These are phyloP conservation scores for Pleuronectes platessa DNA, from an alignment of 2,113 vertebrate genomes.

Conservation along the genomic window DNA sequence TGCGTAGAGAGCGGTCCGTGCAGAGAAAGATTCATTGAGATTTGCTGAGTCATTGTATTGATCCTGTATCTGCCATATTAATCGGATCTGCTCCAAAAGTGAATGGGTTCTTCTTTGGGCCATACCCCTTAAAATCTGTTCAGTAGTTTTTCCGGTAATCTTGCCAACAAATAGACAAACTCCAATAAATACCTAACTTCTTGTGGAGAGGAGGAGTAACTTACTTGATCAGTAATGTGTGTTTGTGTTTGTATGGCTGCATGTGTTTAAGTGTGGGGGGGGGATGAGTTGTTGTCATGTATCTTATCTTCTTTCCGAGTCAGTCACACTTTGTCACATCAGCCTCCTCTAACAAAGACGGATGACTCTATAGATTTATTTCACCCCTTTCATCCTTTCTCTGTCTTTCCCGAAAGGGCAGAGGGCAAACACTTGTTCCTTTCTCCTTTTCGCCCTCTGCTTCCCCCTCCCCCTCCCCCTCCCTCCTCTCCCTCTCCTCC, in stretches of 20 bases:
- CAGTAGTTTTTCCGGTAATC: too few species aligned
- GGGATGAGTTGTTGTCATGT: neutral
- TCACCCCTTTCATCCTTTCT: neutral
- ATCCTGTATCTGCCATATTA: too few species aligned
- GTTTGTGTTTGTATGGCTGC: neutral
- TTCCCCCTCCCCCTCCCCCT: neutral
- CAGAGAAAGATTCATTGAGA: too few species aligned
- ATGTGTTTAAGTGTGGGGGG: neutral
- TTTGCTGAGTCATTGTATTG: too few species aligned
- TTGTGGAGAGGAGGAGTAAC: too few species aligned
- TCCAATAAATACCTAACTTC: too few species aligned
- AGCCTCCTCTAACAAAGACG: constrained; percentile 49
- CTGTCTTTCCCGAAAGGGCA: constrained; percentile 27
- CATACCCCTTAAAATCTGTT: too few species aligned
- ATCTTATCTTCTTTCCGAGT: constrained; percentile 24
- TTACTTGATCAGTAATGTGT: neutral
- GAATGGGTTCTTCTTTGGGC: too few species aligned
- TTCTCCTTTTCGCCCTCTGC: neutral
- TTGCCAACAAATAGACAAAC: neutral
- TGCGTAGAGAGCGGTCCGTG: neutral
- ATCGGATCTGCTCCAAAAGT: too few species aligned
- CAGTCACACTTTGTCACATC: constrained; percentile 53
- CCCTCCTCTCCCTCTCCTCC: neutral
- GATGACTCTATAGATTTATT: constrained; percentile 11
- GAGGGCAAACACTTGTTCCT: constrained; percentile 24